A percentile compares a stretch with the other conserved stretches of the same genome.
phyloP scores from a whole-genome alignment of 23 tunicate genomes.

The Botrylloides violaceus region DNA sequence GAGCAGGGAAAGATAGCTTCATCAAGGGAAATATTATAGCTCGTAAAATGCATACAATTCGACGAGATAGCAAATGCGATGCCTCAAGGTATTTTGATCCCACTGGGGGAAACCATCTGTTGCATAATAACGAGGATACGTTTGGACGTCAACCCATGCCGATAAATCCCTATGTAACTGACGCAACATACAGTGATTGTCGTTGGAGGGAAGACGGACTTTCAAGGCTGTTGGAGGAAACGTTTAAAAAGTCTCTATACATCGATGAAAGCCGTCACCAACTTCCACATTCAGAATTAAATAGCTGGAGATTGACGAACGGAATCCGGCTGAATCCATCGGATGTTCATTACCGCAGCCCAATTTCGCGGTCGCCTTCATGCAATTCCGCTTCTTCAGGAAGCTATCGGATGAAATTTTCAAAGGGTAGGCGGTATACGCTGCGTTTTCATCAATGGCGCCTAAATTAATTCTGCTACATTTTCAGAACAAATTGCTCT shows the following conservation, averaged over 20 bases:
- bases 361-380: neutral
- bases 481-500: neutral
- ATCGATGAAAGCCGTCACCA: neutral
- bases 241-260: neutral
- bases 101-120: too few species aligned
- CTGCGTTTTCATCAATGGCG: neutral
- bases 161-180: too few species aligned
- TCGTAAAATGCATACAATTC: too few species aligned
- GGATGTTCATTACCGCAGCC: neutral
- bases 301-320: neutral
- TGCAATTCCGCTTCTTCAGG: neutral
- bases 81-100: too few species aligned
- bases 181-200: too few species aligned
- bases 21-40: too few species aligned
- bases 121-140: too few species aligned
- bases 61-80: too few species aligned
- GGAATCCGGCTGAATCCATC: neutral
- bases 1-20: too few species aligned
- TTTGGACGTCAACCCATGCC: too few species aligned
- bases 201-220: neutral
- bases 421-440: neutral
- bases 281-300: neutral
- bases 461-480: neutral
- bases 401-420: neutral
- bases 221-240: neutral